Base-by-base conservation (phyloP, 2,888 invertebrate genomes). In the Plusia festucae region DNA sequence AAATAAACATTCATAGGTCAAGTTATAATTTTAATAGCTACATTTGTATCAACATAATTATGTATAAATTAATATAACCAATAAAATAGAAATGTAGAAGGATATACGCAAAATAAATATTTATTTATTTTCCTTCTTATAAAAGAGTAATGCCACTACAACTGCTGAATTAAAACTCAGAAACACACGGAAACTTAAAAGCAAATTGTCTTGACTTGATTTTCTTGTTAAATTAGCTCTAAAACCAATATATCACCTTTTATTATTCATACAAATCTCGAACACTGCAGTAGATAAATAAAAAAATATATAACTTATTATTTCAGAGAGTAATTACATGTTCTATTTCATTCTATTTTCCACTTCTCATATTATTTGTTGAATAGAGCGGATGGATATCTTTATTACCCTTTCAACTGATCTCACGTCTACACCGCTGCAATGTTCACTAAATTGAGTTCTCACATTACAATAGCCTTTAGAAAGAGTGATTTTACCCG, bases 401-500 rank as follows among this genome's bases (percentile, higher is more conserved):
- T 94, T 89, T 88, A 94, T 94, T 90, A 89, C 87, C 82, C 83
- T 87, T 88, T 86, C 85, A 88, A 89, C 80, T 81, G 84, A 87
- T 88, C 90, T 90, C 89, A 86, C 89, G 89, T 91, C 85, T 71
- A 56, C 71, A 83, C 85, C 82, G 81, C 82, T 82, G 85, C 85
- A 90, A 86, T 89, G 89, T 87, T 86, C 85, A 87, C 88, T 89
- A 93, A 93, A 95, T 95, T 94, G 92, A 95, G 94, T 94, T 94
- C 94, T 94, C 94, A 93, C 93, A 92, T 92, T 88, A 94, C 94
- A 94, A 95, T 93, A 84, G 90, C 75, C 87, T 83, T 83, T 88
- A 85, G 89, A 93, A 92, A 88, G 90, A 91, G 90, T 90, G 91
- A 90, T 90, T 92, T 93, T 90, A 90, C 91, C 90, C 88, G 84